Evolutionary conservation across 1,140 invertebrate species (phyloP).

Genomic region (Drosophila murphyi): DNA sequence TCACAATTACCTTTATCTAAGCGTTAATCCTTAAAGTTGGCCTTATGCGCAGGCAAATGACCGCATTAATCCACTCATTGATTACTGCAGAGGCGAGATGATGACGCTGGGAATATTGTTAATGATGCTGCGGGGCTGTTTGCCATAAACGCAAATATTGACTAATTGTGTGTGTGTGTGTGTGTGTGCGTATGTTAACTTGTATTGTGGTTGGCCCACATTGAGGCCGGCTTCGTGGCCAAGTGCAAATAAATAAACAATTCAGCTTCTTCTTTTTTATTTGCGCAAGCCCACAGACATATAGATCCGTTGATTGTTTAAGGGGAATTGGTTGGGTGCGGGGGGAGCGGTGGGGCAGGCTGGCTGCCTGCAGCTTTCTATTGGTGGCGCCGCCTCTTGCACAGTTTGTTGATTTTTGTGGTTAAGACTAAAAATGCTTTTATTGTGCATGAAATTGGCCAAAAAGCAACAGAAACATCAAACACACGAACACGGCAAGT

Average conservation of each 20-base stretch:
- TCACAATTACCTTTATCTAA: slow-evolving; percentile 40
- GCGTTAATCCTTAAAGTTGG: slow-evolving; percentile 15
- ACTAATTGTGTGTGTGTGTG: slow-evolving; percentile 22
- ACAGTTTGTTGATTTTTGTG: slow-evolving; percentile 75
- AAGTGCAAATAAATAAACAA: slow-evolving; percentile 41
- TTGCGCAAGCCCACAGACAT: slow-evolving; percentile 17
- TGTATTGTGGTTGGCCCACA: slow-evolving; percentile 49
- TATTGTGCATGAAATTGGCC: slow-evolving; percentile 60
- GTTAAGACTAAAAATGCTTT: slow-evolving; percentile 62
- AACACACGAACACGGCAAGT: slow-evolving; percentile 8
- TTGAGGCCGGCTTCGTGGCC: slow-evolving; percentile 27
- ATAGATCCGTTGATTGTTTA: no score
- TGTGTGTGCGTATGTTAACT: slow-evolving; percentile 9
- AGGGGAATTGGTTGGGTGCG: neutral
- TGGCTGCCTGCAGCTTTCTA: slow-evolving; percentile 52
- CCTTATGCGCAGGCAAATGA: slow-evolving; percentile 19
- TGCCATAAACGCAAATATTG: slow-evolving; percentile 50
- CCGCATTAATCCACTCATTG: slow-evolving; percentile 51
- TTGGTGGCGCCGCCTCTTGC: slow-evolving; percentile 44
- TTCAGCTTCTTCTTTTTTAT: slow-evolving; percentile 36
- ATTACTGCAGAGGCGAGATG: slow-evolving; percentile 17
- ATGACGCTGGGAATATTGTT: slow-evolving; percentile 1
- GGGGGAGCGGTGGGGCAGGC: neutral
- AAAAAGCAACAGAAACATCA: slow-evolving; percentile 24
- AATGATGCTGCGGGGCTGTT: slow-evolving; percentile 38